A percentile compares a stretch with the other conserved stretches of the same genome.
Conservation (phyloP, 2,113 vertebrate genomes). For the Pycnonotus jocosus region DNA sequence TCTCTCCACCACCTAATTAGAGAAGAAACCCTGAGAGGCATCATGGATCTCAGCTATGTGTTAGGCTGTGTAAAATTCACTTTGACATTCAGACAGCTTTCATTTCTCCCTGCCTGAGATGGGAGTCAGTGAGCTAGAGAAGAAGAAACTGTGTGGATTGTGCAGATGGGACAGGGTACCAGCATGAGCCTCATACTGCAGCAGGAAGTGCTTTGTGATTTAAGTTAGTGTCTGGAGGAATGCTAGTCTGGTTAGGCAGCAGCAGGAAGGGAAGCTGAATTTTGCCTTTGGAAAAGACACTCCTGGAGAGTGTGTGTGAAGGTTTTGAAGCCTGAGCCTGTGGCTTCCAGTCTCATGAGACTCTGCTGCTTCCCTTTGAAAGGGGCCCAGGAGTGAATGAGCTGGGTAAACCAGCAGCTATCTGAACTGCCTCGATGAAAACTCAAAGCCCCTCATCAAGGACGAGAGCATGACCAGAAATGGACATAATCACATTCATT, state of each 20-base stretch:
- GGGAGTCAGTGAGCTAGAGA: not conserved
- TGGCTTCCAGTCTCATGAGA: not conserved
- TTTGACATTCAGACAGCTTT: slow-evolving; percentile 20
- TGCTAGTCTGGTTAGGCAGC: not conserved
- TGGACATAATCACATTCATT: not conserved
- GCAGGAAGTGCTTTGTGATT: not conserved
- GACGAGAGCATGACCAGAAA: fast-evolving
- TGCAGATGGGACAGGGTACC: not conserved
- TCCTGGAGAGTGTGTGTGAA: not conserved
- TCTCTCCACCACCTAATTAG: slow-evolving; percentile 45
- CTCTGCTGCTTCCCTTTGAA: not conserved
- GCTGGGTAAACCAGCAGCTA: not conserved
- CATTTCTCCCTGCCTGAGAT: not conserved
- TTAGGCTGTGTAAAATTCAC: not conserved
- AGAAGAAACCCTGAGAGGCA: slow-evolving; percentile 26
- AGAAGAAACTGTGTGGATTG: not conserved
- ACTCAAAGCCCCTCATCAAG: not conserved
- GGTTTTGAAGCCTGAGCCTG: not conserved
- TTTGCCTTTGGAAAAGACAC: not conserved
- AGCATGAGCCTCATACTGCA: not conserved
- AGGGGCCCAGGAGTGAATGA: fast-evolving
- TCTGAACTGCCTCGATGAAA: fast-evolving
- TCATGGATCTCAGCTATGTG: not conserved
- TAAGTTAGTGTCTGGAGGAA: not conserved
- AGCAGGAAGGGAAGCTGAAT: not conserved